Evolutionary conservation across 2,888 invertebrate genomes (phyloP).

Genomic region (Sabatieria punctata): DNA sequence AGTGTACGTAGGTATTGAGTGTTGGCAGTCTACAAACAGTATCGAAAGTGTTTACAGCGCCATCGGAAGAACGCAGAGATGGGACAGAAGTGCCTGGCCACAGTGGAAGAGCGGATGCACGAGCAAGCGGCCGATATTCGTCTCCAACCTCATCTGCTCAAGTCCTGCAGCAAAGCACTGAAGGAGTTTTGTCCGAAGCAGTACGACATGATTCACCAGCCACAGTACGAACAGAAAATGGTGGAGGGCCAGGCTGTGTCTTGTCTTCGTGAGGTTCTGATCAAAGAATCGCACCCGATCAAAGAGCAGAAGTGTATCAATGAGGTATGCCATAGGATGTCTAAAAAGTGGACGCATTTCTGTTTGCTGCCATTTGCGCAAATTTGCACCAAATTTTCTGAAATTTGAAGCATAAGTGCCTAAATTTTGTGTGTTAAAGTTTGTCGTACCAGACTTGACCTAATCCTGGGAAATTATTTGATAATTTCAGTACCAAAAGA

Average conservation of each 20-base stretch:
- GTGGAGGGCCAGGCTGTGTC: background rate
- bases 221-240: background rate
- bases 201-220: slow-evolving; percentile 1
- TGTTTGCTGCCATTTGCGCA: no score
- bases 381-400: no score
- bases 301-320: no score
- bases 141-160: slow-evolving; percentile 65
- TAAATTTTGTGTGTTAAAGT: no score
- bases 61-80: background rate
- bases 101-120: slow-evolving; percentile 18
- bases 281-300: no score
- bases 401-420: no score
- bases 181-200: background rate
- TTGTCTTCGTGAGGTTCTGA: background rate
- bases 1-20: no score
- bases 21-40: background rate
- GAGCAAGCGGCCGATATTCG: slow-evolving; percentile 49
- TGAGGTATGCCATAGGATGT: no score
- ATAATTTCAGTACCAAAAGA: no score
- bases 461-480: no score
- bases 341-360: no score
- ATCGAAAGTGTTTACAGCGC: background rate
- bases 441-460: no score
- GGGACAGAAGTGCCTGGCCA: slow-evolving; percentile 1
- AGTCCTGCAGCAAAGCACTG: slow-evolving; percentile 50